These are phyloP conservation scores for Bergia sp. DNA, from an alignment of 92 coral and sea anemone genomes.

Conservation along the genomic window DNA sequence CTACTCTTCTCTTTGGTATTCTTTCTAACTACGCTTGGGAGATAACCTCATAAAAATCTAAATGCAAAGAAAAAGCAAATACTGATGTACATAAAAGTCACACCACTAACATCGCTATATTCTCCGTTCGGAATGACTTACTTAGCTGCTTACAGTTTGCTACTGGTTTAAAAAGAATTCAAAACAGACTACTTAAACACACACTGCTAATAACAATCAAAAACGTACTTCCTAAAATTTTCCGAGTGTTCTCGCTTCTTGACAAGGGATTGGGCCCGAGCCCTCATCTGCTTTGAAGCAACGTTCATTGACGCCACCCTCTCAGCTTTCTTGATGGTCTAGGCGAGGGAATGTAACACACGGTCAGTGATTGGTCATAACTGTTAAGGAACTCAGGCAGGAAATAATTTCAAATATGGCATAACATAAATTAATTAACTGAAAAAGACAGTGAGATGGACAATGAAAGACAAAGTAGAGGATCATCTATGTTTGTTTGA, in stretches of 20 bases:
- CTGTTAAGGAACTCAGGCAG: neutral
- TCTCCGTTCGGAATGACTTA: neutral
- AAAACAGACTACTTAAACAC: neutral
- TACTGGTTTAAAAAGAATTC: neutral
- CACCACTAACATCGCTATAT: neutral
- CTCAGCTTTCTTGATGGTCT: constrained; percentile 79
- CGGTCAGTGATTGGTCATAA: neutral
- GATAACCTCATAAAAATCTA: too few relatives aligned
- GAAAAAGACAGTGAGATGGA: neutral
- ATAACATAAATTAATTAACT: neutral
- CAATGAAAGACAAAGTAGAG: neutral
- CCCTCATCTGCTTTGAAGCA: constrained; percentile 75
- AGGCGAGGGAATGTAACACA: constrained; percentile 11
- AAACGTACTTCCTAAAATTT: constrained; percentile 61
- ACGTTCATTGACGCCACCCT: constrained; percentile 69
- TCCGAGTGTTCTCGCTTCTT: constrained; percentile 76
- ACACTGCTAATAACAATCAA: neutral
- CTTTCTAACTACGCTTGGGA: neutral
- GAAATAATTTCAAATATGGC: neutral
- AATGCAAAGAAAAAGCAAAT: too few relatives aligned
- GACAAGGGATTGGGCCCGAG: constrained; percentile 58
- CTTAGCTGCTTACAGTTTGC: neutral
- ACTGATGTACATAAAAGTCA: neutral
- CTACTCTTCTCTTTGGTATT: neutral
- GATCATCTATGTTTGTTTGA: too few relatives aligned